Evolutionary conservation across 2,113 vertebrate genomes (phyloP), one percentile per base, ranked within the genome.

Genomic region (Podiceps cristatus): DNA sequence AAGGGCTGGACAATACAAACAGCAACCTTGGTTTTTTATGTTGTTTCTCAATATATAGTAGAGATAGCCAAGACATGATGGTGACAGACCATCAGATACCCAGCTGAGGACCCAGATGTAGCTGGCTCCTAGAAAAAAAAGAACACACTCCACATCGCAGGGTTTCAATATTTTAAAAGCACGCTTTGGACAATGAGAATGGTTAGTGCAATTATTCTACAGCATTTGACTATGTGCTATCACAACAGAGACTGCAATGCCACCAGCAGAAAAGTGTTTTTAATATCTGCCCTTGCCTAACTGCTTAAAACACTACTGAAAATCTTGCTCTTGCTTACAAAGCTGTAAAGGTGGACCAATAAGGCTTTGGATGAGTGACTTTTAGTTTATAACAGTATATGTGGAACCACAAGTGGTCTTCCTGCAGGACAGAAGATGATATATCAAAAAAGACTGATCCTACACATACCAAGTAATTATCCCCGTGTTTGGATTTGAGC

Each of bases 401-500:
- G 6, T 37, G 29, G 56, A 86, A 25, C 37, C 72, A 67, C 28
- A 71, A 55, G 27, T 25, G 33, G 13, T 75, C n/a, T 40, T 77
- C 19, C 29, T 49, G 40, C 33, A 77, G 13, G 45, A 77, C 35
- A 55, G 50, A 33, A 52, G 28, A 72, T 13, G n/a, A 55, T 20
- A 5, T 11, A 18, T 37, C 44, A 89, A 52, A 76, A 45, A 87
- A 0, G 2, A 79, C 33, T 74, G 22, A 83, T 68, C 28, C 35
- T 37, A 13, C 12, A n/a, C 99, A 94, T 98, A 99, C 99, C 99
- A 99, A 97, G 97, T 99, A 99, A 98, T 99, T 99, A 96, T 99
- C 99, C 1, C 99, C 99, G 23, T 99, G 99, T 96, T 99, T 99
- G 96, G 99, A 99, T 97, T 99, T 99, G 49, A 99, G 99, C 99